Evolutionary conservation across 2,113 vertebrate genomes (phyloP), one percentile per base, ranked within the genome.

Genomic region (Phaethon lepturus): DNA sequence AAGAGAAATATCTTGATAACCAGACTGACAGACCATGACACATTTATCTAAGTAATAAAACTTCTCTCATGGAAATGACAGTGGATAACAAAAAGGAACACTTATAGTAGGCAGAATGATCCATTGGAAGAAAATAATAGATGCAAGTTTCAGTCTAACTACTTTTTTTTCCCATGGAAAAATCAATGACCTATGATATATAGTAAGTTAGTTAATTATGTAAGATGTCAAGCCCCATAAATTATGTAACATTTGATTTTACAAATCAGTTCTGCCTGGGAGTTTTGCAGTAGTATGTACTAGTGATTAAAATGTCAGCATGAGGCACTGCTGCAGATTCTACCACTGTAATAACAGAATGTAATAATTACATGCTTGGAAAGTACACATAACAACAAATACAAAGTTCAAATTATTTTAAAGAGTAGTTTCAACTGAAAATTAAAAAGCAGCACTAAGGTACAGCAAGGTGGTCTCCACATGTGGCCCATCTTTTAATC

Each of bases 261-360:
- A 93, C 68, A 96, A 97, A 98, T 97, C 87, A 93, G 77, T 97
- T 92, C 74, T 97, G 90, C 96, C 93, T 96, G 60, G 74, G 97
- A 96, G 58, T 93, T 97, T 96, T 83, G 93, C 87, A 96, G 53
- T 78, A 96, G 62, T 84, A 91, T 88, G 82, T 93, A 86, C 82
- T 73, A 87, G 95, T 95, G 95, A 98, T 98, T 98, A 97, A 98
- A 98, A 97, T 94, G 96, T 96, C 97, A 97, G 56, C 84, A 88
- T 97, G 95, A 98, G 93, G 83, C 82, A 97, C 79, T 82, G 66
- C 92, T 75, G 55, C 62, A 86, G 89, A 69, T 64, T 87, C 86
- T 79, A 82, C 74, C 68, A 86, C 89, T 85, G 25, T 93, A 93
- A 94, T 93, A 95, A 95, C 58, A 93, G 87, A 95, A 91, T 25